A percentile compares a stretch with the other conserved stretches of the same genome.
phyloP scores from a whole-genome alignment of 2,888 invertebrate genomes.

The Patella caerulea region DNA sequence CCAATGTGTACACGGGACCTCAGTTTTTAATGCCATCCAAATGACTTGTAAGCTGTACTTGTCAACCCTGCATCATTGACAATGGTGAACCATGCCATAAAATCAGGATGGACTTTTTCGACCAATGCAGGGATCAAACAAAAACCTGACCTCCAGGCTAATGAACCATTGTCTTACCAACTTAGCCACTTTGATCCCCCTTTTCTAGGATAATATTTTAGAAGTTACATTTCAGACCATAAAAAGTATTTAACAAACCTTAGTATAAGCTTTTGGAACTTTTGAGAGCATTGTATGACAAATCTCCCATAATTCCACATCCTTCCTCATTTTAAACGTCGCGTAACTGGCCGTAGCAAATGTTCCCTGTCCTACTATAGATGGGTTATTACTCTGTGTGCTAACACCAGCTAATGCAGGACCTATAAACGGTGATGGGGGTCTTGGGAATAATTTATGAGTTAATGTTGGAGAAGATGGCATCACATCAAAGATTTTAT shows the following conservation, averaged over 20 bases:
- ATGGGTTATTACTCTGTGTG: slow-evolving; percentile 62
- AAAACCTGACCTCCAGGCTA: too few species aligned
- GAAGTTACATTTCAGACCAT: background rate
- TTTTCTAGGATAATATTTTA: background rate
- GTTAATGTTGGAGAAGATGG: slow-evolving; percentile 64
- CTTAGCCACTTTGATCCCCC: too few species aligned
- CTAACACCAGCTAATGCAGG: slow-evolving; percentile 65
- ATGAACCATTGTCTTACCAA: too few species aligned
- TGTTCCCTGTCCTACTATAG: slow-evolving; percentile 61
- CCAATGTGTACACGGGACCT: too few species aligned
- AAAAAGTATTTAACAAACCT: slow-evolving; percentile 45
- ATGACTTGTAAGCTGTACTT: too few species aligned
- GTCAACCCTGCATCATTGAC: too few species aligned
- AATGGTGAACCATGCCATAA: too few species aligned
- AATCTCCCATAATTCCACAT: slow-evolving; percentile 69
- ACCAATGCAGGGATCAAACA: too few species aligned
- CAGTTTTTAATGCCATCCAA: too few species aligned
- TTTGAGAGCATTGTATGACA: slow-evolving; percentile 66
- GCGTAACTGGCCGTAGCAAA: slow-evolving; percentile 68
- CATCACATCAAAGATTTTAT: slow-evolving; percentile 69
- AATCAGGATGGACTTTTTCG: too few species aligned
- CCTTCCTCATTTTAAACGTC: slow-evolving; percentile 65
- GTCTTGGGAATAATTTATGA: slow-evolving; percentile 67
- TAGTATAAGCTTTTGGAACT: slow-evolving; percentile 68
- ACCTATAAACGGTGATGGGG: slow-evolving; percentile 68